These are phyloP conservation scores for Meandrina meandrites DNA, from an alignment of 92 coral and sea anemone genomes.

Conservation along the genomic window DNA sequence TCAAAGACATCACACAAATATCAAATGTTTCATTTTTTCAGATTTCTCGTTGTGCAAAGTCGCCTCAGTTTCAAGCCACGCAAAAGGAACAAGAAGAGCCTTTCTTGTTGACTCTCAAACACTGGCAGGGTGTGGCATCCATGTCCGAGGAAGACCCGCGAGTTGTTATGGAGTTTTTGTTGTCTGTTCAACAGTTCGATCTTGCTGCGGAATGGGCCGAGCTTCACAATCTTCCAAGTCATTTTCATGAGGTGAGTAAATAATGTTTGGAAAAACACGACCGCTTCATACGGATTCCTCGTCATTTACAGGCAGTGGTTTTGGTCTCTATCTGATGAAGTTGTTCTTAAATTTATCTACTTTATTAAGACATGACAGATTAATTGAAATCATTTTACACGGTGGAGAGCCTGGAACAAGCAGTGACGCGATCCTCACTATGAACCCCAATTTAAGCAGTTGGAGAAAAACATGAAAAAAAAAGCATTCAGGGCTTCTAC, in stretches of 20 bases:
- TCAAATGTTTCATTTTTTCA: neutral
- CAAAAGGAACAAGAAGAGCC: conserved; percentile 11
- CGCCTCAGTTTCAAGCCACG: conserved; percentile 53
- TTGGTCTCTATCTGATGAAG: neutral
- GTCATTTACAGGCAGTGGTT: neutral
- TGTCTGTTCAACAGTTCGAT: conserved; percentile 84
- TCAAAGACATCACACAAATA: neutral
- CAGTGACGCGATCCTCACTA: no score
- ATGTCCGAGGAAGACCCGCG: conserved; percentile 73
- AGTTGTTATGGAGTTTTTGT: conserved; percentile 74
- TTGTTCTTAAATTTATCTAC: no score
- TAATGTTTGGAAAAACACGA: neutral
- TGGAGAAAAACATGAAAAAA: no score
- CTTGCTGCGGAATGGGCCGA: conserved; percentile 93
- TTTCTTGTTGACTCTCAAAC: conserved; percentile 54
- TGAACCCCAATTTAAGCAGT: no score
- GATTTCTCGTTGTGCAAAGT: conserved; percentile 75
- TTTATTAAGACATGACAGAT: no score
- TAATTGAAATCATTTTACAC: no score
- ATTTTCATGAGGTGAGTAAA: conserved; percentile 69
- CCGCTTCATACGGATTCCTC: neutral
- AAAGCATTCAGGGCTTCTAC: no score
- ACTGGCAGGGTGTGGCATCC: conserved; percentile 90
- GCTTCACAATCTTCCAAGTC: conserved; percentile 66
- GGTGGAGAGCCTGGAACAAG: no score